phyloP scores from a whole-genome alignment of 2,888 invertebrate genomes.

The Drosophila robusta region DNA sequence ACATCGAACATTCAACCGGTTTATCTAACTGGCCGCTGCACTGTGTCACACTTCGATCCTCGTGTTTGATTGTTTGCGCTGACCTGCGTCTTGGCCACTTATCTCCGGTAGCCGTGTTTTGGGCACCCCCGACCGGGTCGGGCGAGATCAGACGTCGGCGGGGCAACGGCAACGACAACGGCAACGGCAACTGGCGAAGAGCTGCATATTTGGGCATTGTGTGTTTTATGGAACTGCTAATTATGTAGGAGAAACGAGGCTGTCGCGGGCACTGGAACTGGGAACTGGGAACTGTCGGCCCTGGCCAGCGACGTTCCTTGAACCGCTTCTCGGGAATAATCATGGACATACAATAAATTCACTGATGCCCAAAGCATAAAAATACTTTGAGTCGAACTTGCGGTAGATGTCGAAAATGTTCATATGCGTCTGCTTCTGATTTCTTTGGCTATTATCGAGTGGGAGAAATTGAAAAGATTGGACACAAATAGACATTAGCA shows the following conservation, averaged over 20 bases:
- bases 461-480: too few relatives aligned
- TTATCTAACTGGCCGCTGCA: background rate
- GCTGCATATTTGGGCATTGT: slow-evolving; percentile 41
- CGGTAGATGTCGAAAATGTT: background rate
- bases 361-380: background rate
- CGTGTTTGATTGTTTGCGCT: slow-evolving; percentile 25
- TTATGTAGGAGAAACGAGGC: slow-evolving; percentile 33
- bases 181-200: background rate
- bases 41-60: slow-evolving; percentile 44
- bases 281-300: slow-evolving; percentile 9
- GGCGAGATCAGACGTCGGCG: slow-evolving; percentile 41
- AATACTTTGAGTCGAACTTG: slow-evolving; percentile 1
- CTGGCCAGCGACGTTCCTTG: slow-evolving; percentile 15
- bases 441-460: too few relatives aligned
- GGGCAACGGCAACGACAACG: too few relatives aligned
- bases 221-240: slow-evolving; percentile 71
- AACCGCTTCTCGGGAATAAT: slow-evolving; percentile 35
- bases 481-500: too few relatives aligned
- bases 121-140: slow-evolving; percentile 32
- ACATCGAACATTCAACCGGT: background rate
- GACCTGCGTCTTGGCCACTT: slow-evolving; percentile 32
- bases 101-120: slow-evolving; percentile 48
- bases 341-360: slow-evolving; percentile 3
- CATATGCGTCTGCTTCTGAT: background rate
- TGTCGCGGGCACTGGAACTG: too few relatives aligned